Evolutionary conservation across 2,797 vertebrate genomes (phyloP).

Genomic region (Sebastolobus alascanus): DNA sequence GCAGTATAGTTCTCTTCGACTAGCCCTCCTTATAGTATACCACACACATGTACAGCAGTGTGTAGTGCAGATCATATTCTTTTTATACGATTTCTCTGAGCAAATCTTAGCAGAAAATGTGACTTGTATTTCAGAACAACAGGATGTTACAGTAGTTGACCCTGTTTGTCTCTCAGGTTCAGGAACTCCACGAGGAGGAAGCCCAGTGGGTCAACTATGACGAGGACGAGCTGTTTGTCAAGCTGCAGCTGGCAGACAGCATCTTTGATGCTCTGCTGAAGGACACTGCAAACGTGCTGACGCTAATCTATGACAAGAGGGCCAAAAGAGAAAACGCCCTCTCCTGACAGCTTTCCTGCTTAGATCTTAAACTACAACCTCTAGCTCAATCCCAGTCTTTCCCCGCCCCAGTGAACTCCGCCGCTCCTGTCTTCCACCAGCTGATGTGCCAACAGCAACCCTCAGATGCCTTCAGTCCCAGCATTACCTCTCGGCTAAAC

Average conservation of each 20-base stretch:
- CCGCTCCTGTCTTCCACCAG: constrained; percentile 67
- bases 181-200: constrained; percentile 98
- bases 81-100: not conserved
- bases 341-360: constrained; percentile 77
- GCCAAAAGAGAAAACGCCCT: constrained; percentile 55
- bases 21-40: not conserved
- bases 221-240: constrained; percentile 96
- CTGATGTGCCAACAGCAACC: constrained; percentile 77
- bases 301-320: constrained; percentile 91
- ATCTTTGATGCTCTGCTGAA: constrained; percentile 96
- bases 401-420: constrained; percentile 38
- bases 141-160: not conserved
- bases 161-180: constrained; percentile 85
- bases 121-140: not conserved
- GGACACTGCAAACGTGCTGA: constrained; percentile 92
- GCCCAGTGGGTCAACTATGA: constrained; percentile 99
- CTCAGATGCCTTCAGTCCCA: constrained; percentile 75
- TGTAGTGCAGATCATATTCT: not conserved
- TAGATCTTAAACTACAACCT: constrained; percentile 36
- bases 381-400: constrained; percentile 41
- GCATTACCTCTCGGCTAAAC: constrained; percentile 67
- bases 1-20: not conserved
- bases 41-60: not conserved
- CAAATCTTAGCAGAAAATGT: not conserved
- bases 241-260: constrained; percentile 97